These are phyloP conservation scores for Megaptera novaeangliae DNA, from an alignment of 2,113 vertebrate species.

Conservation along the genomic window DNA sequence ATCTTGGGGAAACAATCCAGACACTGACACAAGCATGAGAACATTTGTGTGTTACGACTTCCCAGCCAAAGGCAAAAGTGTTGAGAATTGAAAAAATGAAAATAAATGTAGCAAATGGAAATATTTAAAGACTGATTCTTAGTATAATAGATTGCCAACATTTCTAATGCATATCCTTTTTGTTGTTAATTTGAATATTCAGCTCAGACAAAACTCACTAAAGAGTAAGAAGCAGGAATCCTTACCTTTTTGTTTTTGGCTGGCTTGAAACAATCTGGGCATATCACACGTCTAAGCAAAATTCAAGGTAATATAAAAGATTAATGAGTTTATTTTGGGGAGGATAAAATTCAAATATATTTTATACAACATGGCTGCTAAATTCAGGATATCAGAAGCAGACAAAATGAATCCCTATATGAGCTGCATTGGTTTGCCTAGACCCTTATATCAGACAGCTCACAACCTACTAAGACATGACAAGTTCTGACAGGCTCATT, in stretches of 20 bases:
- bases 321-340: conserved; percentile 31
- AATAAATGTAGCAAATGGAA: conserved; percentile 8
- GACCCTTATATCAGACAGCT: neutral
- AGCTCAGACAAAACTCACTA: conserved; percentile 28
- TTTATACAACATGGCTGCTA: conserved; percentile 20
- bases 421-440: neutral
- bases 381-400: neutral
- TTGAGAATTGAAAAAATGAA: neutral
- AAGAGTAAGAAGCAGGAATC: conserved; percentile 31
- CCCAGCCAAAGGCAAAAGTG: neutral
- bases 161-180: neutral
- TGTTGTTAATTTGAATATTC: conserved; percentile 39
- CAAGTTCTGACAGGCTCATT: neutral
- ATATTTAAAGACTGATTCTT: conserved; percentile 13
- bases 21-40: neutral
- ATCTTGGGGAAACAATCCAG: conserved; percentile 21
- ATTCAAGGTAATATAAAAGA: conserved; percentile 55
- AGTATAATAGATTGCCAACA: conserved; percentile 15
- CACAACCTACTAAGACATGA: neutral
- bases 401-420: neutral
- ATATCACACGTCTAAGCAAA: conserved; percentile 85
- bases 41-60: neutral
- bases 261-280: conserved; percentile 93
- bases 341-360: conserved; percentile 37
- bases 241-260: conserved; percentile 95